These are phyloP conservation scores for Leptoclinus maculatus DNA, from an alignment of 2,797 vertebrate genomes.

Conservation along the genomic window DNA sequence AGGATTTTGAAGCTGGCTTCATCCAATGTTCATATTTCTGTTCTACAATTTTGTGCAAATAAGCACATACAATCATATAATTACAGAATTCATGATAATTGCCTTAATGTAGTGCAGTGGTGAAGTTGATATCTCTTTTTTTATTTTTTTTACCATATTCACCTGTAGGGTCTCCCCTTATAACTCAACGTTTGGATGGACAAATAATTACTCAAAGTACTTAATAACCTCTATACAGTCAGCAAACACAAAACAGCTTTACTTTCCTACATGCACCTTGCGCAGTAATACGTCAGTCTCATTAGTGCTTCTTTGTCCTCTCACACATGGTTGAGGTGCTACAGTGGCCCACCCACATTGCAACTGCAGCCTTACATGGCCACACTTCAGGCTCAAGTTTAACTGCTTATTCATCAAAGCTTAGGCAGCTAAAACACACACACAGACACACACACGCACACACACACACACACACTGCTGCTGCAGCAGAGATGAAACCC, in stretches of 20 bases:
- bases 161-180: no score
- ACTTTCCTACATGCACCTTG: background rate
- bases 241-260: background rate
- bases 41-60: background rate
- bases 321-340: conserved; percentile 2
- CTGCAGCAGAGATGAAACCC: conserved; percentile 12
- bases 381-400: conserved; percentile 36
- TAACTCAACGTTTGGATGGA: background rate
- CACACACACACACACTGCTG: conserved; percentile 6
- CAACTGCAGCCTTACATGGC: conserved; percentile 67
- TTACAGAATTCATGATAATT: background rate
- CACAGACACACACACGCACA: background rate
- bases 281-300: background rate
- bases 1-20: background rate
- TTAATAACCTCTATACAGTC: background rate
- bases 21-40: background rate
- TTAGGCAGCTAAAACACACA: conserved; percentile 6
- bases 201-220: background rate
- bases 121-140: background rate
- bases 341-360: conserved; percentile 41
- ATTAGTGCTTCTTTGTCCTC: conserved; percentile 11
- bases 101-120: background rate
- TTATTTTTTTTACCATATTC: no score
- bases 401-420: conserved; percentile 51
- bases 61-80: no score